Conservation (phyloP, 2,113 vertebrate species). For the Leptodactylus fuscus region DNA sequence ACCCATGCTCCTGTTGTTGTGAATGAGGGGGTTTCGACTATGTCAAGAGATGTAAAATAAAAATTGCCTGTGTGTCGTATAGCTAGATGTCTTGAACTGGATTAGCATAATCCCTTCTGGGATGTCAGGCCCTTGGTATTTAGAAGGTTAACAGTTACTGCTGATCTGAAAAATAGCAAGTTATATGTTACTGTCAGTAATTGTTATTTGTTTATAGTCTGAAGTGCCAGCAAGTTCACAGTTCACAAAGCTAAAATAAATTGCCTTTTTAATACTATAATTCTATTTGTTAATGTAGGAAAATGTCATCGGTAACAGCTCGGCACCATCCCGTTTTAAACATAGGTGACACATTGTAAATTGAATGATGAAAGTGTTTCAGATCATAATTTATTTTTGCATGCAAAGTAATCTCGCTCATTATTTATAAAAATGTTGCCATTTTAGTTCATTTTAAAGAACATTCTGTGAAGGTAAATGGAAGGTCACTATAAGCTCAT, state of each 20-base stretch:
- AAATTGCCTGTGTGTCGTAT: not conserved
- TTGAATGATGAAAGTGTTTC: slow-evolving; percentile 41
- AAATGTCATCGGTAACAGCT: slow-evolving; percentile 38
- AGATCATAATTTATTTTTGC: slow-evolving; percentile 46
- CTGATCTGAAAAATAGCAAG: slow-evolving; percentile 47
- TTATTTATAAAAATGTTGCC: slow-evolving; percentile 20
- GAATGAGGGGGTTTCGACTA: not conserved
- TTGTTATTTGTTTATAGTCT: slow-evolving; percentile 46
- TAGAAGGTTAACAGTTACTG: slow-evolving; percentile 48
- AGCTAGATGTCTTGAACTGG: slow-evolving; percentile 28
- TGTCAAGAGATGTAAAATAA: slow-evolving; percentile 34
- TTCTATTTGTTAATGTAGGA: slow-evolving; percentile 39
- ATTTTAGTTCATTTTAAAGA: slow-evolving; percentile 16
- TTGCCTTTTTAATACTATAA: slow-evolving; percentile 46
- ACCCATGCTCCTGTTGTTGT: not conserved
- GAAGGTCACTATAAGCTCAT: not conserved
- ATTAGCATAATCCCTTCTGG: slow-evolving; percentile 47
- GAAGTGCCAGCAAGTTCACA: slow-evolving; percentile 39
- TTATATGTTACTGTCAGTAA: slow-evolving; percentile 45
- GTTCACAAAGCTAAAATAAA: slow-evolving; percentile 51
- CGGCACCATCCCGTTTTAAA: not conserved
- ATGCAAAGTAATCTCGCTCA: slow-evolving; percentile 19
- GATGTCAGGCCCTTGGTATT: slow-evolving; percentile 39
- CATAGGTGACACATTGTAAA: slow-evolving; percentile 47
- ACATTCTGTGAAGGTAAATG: slow-evolving; percentile 25